Evolutionary conservation across 2,113 vertebrate genomes (phyloP).

Genomic region (Cathartes aura): DNA sequence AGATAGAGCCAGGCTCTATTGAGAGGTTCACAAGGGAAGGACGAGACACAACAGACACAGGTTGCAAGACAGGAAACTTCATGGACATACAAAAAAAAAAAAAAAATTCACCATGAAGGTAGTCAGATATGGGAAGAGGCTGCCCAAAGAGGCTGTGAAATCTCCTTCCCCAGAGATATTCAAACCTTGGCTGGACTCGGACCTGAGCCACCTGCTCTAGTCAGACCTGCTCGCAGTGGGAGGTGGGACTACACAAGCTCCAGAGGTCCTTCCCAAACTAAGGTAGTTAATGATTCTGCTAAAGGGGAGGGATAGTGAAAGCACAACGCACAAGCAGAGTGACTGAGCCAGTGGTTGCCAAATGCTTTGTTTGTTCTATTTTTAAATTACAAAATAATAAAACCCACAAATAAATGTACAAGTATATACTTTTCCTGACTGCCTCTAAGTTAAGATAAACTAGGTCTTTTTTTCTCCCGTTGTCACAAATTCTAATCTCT

Average conservation of each 20-base stretch:
- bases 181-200: fast-evolving
- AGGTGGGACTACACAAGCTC: background rate
- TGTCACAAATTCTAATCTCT: background rate
- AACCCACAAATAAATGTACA: background rate
- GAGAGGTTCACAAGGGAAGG: background rate
- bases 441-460: background rate
- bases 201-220: background rate
- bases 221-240: fast-evolving
- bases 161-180: background rate
- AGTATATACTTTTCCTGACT: background rate
- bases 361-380: background rate
- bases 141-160: background rate
- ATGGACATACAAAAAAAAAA: background rate
- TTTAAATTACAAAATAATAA: background rate
- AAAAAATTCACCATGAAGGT: background rate
- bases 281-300: background rate
- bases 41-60: background rate
- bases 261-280: background rate
- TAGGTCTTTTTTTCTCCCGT: background rate
- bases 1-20: background rate
- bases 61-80: background rate
- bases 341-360: background rate
- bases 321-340: background rate
- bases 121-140: background rate
- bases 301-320: background rate